Evolutionary conservation across 2,113 vertebrate genomes (phyloP).

Genomic region (Upupa epops): DNA sequence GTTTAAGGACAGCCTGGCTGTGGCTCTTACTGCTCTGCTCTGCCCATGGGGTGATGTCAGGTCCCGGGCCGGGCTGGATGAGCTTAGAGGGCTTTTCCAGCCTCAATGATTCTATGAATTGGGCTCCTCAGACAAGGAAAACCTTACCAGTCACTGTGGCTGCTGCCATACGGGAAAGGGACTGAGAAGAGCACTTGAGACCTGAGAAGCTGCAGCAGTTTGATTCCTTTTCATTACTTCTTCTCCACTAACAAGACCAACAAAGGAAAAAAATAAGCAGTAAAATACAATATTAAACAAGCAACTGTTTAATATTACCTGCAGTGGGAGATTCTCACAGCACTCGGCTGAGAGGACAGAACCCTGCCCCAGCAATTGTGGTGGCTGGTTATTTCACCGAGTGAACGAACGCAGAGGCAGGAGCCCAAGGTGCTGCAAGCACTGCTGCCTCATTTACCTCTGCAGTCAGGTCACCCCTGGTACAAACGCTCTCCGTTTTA

Average conservation of each 20-base stretch:
- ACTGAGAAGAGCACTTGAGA: not conserved
- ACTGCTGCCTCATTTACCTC: slow-evolving; percentile 35
- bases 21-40: too few species aligned
- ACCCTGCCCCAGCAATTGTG: not conserved
- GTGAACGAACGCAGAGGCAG: slow-evolving; percentile 4
- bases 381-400: slow-evolving; percentile 35
- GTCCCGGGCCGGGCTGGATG: too few species aligned
- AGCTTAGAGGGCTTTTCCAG: too few species aligned
- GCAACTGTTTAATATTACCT: not conserved
- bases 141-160: not conserved
- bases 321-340: not conserved
- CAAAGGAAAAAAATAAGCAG: too few species aligned
- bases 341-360: not conserved
- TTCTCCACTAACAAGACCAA: not conserved
- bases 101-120: too few species aligned
- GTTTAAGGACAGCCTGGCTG: too few species aligned
- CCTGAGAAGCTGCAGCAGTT: not conserved
- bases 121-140: not conserved
- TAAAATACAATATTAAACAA: not conserved
- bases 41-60: too few species aligned
- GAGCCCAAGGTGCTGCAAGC: not conserved
- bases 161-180: not conserved
- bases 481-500: not conserved
- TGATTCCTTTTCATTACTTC: not conserved
- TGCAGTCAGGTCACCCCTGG: not conserved